phyloP scores from a whole-genome alignment of 2,888 invertebrate species.

The Pterostichus madidus region DNA sequence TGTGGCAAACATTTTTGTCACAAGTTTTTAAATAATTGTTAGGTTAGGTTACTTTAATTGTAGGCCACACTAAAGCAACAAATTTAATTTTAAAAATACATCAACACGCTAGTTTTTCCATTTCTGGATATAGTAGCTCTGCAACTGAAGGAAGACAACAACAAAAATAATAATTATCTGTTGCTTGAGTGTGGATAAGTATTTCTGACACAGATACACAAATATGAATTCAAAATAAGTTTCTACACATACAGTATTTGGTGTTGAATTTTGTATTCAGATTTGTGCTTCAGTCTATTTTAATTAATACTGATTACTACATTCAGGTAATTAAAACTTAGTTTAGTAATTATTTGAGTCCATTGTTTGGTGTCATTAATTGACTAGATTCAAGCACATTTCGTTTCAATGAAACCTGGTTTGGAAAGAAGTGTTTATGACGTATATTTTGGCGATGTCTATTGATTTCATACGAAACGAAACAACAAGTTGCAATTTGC shows the following conservation, averaged over 20 bases:
- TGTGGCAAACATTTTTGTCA: conserved; percentile 7
- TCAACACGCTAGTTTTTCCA: too few species aligned
- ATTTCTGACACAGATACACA: conserved; percentile 2
- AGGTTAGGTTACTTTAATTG: neutral
- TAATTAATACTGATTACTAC: conserved; percentile 59
- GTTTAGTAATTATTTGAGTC: conserved; percentile 24
- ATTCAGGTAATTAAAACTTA: conserved; percentile 45
- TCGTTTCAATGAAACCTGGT: conserved; percentile 46
- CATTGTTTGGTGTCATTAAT: conserved; percentile 62
- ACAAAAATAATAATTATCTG: neutral
- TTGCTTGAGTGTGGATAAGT: neutral
- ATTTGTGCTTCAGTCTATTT: conserved; percentile 59
- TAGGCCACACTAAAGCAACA: neutral
- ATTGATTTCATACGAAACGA: conserved; percentile 28
- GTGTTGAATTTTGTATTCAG: conserved; percentile 29
- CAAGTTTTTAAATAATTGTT: conserved; percentile 24
- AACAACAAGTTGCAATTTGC: neutral
- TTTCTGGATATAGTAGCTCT: too few species aligned
- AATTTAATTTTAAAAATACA: neutral
- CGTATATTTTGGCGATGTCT: neutral
- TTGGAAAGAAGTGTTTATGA: neutral
- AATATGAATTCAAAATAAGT: conserved; percentile 36
- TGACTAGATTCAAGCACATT: conserved; percentile 50
- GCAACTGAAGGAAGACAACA: too few species aligned
- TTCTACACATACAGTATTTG: neutral